These are phyloP conservation scores for Acanthosepion pharaonis DNA, from an alignment of 2,888 invertebrate genomes.

Conservation along the genomic window DNA sequence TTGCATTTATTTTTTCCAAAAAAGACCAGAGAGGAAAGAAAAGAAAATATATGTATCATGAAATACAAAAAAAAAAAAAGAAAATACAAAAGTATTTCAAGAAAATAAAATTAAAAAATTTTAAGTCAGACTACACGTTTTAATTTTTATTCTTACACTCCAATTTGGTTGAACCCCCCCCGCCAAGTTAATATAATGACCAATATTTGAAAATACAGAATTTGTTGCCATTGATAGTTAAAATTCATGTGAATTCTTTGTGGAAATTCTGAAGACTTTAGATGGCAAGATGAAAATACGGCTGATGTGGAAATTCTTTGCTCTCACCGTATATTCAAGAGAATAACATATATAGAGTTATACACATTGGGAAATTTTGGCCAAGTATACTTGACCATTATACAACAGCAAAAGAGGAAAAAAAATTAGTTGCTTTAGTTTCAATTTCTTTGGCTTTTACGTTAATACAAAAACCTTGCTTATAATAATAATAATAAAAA, in stretches of 20 bases:
- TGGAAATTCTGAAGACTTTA: neutral
- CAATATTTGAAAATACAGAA: constrained; percentile 33
- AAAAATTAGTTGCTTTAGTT: neutral
- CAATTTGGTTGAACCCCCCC: neutral
- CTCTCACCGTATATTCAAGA: constrained; percentile 33
- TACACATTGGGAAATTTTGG: neutral
- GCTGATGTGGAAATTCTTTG: constrained; percentile 33
- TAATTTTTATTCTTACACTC: constrained; percentile 33
- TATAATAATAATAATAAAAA: neutral
- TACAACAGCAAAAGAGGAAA: neutral
- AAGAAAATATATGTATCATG: constrained; percentile 4
- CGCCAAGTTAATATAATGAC: neutral
- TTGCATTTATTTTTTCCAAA: constrained; percentile 33
- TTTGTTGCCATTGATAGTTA: neutral
- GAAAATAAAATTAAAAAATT: constrained; percentile 17
- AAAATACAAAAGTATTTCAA: constrained; percentile 33
- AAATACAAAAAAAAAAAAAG: neutral
- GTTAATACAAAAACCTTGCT: neutral
- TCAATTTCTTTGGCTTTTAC: neutral
- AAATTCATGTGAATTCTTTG: neutral
- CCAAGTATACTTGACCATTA: neutral
- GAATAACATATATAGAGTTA: neutral
- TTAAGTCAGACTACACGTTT: constrained; percentile 25
- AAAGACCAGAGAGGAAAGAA: neutral
- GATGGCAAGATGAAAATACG: constrained; percentile 33